Percentiles rank a stretch among this genome's conserved stretches.
Conservation (phyloP, 2,797 vertebrate species). For the Luscinia megarhynchos region DNA sequence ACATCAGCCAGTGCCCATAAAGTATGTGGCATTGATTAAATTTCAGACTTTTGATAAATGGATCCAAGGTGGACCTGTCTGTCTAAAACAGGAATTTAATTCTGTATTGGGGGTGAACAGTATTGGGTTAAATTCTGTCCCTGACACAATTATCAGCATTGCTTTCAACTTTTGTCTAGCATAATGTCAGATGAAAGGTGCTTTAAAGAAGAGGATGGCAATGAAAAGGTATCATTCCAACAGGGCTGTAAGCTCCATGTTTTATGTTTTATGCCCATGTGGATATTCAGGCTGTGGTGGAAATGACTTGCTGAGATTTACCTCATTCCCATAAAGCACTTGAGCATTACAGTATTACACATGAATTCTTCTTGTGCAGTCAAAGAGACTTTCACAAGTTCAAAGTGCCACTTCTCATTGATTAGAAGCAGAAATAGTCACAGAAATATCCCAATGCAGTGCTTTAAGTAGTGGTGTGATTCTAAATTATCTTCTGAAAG, state of each 20-base stretch:
- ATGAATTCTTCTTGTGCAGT: neutral
- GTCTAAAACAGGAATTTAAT: constrained; percentile 43
- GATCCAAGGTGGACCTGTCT: neutral
- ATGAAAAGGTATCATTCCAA: neutral
- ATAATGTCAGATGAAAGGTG: neutral
- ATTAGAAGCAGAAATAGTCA: constrained; percentile 12
- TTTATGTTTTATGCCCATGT: neutral
- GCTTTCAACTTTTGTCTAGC: neutral
- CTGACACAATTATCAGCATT: neutral
- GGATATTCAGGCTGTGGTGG: neutral
- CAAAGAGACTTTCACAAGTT: neutral
- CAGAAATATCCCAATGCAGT: neutral
- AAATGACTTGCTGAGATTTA: constrained; percentile 26
- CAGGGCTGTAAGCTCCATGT: neutral
- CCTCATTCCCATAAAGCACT: neutral
- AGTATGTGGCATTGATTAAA: constrained; percentile 59
- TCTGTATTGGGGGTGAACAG: neutral
- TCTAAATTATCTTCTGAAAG: neutral
- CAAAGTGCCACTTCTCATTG: neutral
- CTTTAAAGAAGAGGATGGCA: neutral
- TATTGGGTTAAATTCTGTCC: neutral
- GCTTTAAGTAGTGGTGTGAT: neutral
- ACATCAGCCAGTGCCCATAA: constrained; percentile 58
- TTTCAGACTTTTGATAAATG: constrained; percentile 65
- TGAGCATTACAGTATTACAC: neutral